Evolutionary conservation across 2,113 vertebrate species (phyloP).

Genomic region (Carollia perspicillata): DNA sequence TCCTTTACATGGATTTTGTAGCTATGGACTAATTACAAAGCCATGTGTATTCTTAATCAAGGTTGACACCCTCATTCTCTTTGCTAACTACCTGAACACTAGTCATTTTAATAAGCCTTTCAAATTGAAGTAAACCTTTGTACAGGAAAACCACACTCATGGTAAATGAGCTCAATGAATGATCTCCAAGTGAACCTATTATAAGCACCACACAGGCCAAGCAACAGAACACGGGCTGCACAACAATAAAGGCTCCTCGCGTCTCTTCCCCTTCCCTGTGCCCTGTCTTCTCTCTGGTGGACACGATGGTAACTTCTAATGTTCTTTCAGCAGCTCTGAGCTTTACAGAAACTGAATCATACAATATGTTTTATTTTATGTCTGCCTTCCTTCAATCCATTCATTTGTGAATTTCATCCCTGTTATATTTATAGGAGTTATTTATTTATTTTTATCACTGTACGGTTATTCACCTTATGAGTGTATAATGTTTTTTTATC

Average conservation of each 20-base stretch:
- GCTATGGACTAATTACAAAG: not conserved
- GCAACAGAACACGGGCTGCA: not conserved
- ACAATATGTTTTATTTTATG: not conserved
- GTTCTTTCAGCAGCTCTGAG: not conserved
- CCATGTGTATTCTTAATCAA: not conserved
- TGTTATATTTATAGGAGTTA: not conserved
- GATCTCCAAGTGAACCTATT: not conserved
- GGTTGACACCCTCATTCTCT: not conserved
- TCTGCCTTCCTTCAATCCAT: not conserved
- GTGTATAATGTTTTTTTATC: not conserved
- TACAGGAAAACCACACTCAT: not conserved
- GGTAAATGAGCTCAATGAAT: not conserved
- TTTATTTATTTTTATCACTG: not conserved
- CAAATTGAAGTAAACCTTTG: not conserved
- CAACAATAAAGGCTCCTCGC: not conserved
- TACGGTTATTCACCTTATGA: not conserved
- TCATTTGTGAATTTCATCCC: not conserved
- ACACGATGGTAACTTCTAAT: not conserved
- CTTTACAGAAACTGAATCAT: not conserved
- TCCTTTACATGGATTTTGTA: constrained; percentile 15
- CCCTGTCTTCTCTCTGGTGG: not conserved
- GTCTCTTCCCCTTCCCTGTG: fast-evolving
- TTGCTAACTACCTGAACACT: not conserved
- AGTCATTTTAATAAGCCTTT: constrained; percentile 41
- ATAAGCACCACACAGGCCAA: not conserved